Percentiles rank a stretch among this genome's conserved stretches.
Conservation (phyloP, 2,797 vertebrate species). For the Telmatherina bonti region DNA sequence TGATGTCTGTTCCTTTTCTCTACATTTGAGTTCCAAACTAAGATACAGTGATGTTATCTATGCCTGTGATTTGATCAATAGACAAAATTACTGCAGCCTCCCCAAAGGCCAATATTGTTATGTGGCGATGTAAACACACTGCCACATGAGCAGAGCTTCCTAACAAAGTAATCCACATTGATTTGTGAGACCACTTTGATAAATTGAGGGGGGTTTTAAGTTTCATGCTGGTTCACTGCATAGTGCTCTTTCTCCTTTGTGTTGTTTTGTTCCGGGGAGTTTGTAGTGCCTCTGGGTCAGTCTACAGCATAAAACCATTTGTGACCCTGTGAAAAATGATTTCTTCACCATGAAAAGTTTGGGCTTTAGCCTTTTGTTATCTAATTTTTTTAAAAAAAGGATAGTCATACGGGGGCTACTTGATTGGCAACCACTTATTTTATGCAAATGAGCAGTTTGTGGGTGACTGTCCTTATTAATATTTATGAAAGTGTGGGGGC, state of each 20-base stretch:
- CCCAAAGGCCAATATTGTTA: constrained; percentile 77
- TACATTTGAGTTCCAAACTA: constrained; percentile 62
- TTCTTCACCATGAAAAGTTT: constrained; percentile 4
- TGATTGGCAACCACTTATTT: constrained; percentile 29
- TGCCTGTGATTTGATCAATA: constrained; percentile 76
- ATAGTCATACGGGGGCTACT: constrained; percentile 1
- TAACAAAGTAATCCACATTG: constrained; percentile 84
- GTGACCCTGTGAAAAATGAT: background rate
- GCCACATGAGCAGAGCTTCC: constrained; percentile 74
- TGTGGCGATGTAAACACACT: constrained; percentile 78
- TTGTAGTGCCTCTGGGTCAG: constrained; percentile 32
- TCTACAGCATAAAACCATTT: constrained; percentile 10
- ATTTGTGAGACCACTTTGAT: constrained; percentile 83
- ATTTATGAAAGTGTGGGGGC: constrained; percentile 46
- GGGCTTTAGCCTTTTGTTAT: background rate
- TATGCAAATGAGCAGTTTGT: constrained; percentile 44
- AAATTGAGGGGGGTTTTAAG: constrained; percentile 80
- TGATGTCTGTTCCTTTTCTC: constrained; percentile 50
- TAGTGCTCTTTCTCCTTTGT: constrained; percentile 34
- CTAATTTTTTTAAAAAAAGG: background rate
- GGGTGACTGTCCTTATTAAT: constrained; percentile 52
- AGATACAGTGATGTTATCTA: constrained; percentile 67
- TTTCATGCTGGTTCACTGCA: constrained; percentile 56
- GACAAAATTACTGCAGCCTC: constrained; percentile 75
- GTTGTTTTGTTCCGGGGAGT: constrained; percentile 33